phyloP scores from a whole-genome alignment of 1,140 invertebrate genomes.

The Diorhabda carinulata region DNA sequence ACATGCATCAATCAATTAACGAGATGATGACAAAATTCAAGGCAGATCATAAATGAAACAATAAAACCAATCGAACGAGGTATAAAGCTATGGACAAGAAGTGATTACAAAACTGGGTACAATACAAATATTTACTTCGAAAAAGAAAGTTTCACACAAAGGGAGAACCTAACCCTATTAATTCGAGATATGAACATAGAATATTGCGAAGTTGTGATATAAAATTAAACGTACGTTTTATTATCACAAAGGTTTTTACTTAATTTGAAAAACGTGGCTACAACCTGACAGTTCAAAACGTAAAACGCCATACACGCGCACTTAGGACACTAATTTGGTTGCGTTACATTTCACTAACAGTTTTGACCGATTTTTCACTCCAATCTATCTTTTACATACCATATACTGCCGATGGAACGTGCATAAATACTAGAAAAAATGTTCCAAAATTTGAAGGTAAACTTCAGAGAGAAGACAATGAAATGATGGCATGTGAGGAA shows the following conservation, averaged over 20 bases:
- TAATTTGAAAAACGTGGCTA: not conserved
- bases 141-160: no score
- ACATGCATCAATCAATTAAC: slow-evolving; percentile 27
- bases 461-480: slow-evolving; percentile 9
- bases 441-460: slow-evolving; percentile 22
- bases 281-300: not conserved
- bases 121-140: no score
- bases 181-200: no score
- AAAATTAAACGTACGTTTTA: not conserved
- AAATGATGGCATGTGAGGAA: slow-evolving; percentile 3
- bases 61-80: slow-evolving; percentile 37
- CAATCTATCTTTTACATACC: slow-evolving; percentile 3
- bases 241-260: not conserved
- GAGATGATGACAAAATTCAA: slow-evolving; percentile 45
- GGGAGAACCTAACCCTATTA: no score
- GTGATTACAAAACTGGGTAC: slow-evolving; percentile 18
- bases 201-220: no score
- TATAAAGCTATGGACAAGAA: slow-evolving; percentile 39
- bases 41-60: slow-evolving; percentile 33
- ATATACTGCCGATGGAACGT: slow-evolving; percentile 10
- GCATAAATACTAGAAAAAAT: slow-evolving; percentile 18
- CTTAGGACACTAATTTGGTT: not conserved
- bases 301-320: not conserved
- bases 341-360: not conserved
- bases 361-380: slow-evolving; percentile 21